Conservation (phyloP, 2,888 invertebrate species). For the Acronicta leporina region DNA sequence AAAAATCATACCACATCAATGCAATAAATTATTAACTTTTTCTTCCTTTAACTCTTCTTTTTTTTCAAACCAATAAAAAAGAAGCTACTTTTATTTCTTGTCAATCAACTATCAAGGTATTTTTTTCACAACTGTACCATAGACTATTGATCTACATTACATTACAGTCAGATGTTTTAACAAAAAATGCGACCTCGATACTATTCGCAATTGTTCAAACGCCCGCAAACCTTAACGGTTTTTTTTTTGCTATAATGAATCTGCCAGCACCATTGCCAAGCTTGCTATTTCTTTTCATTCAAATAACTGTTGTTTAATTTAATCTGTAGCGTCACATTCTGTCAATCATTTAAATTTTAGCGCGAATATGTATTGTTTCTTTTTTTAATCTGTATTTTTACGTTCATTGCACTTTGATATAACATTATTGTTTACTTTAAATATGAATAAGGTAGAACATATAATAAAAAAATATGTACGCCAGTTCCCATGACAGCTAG, state of each 20-base stretch:
- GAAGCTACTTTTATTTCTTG: no score
- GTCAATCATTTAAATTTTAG: constrained; percentile 8
- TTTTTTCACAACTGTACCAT: constrained; percentile 11
- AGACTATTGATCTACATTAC: constrained; percentile 16
- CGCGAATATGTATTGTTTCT: background rate
- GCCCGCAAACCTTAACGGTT: constrained; percentile 57
- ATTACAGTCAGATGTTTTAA: constrained; percentile 37
- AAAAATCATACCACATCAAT: no score
- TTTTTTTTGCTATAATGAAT: constrained; percentile 48
- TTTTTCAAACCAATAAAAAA: no score
- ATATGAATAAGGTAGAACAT: no score
- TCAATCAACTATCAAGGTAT: no score
- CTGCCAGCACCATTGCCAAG: constrained; percentile 20
- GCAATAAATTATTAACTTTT: no score
- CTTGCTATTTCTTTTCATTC: constrained; percentile 31
- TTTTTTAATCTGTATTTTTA: constrained; percentile 2
- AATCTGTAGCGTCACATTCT: constrained; percentile 13
- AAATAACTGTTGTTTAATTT: constrained; percentile 35
- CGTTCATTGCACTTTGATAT: no score
- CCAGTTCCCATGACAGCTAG: no score
- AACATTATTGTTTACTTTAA: no score
- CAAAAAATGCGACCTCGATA: constrained; percentile 60
- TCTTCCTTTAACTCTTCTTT: no score
- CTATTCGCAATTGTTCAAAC: constrained; percentile 49
- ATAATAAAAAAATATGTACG: no score